Evolutionary conservation across 1,140 invertebrate genomes (phyloP).

Genomic region (Apis cerana): DNA sequence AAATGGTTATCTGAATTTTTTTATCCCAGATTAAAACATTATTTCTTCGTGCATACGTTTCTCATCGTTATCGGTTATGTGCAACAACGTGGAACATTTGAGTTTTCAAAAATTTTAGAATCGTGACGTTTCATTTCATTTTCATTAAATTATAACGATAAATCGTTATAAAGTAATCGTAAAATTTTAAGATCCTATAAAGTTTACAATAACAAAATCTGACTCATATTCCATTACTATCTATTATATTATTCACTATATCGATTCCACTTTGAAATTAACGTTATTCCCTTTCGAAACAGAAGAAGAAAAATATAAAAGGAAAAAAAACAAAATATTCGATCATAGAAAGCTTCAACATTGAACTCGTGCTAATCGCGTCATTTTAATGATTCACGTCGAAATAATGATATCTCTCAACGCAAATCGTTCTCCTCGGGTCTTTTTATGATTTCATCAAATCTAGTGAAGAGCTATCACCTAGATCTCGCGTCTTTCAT

Average conservation of each 20-base stretch:
- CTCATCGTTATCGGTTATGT: neutral
- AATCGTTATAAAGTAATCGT: too few species aligned
- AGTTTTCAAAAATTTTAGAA: neutral
- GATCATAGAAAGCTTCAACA: neutral
- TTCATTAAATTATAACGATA: too few species aligned
- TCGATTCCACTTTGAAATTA: neutral
- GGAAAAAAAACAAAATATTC: neutral
- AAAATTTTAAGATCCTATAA: too few species aligned
- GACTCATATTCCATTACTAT: too few species aligned
- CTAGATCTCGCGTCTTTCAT: neutral
- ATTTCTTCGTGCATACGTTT: neutral
- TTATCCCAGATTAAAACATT: neutral
- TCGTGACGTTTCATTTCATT: too few species aligned
- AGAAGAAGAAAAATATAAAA: neutral
- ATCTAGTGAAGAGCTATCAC: too few species aligned
- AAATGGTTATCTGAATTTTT: constrained; percentile 9
- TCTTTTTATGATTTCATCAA: constrained; percentile 56
- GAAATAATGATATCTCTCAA: constrained; percentile 48
- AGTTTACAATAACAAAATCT: too few species aligned
- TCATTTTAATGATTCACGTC: constrained; percentile 47
- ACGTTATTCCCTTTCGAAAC: too few species aligned
- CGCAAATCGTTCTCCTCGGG: constrained; percentile 51
- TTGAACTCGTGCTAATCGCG: constrained; percentile 48
- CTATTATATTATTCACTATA: too few species aligned
- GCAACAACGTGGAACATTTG: neutral